Evolutionary conservation across 2,113 vertebrate species (phyloP).

Genomic region (Serinus canaria): DNA sequence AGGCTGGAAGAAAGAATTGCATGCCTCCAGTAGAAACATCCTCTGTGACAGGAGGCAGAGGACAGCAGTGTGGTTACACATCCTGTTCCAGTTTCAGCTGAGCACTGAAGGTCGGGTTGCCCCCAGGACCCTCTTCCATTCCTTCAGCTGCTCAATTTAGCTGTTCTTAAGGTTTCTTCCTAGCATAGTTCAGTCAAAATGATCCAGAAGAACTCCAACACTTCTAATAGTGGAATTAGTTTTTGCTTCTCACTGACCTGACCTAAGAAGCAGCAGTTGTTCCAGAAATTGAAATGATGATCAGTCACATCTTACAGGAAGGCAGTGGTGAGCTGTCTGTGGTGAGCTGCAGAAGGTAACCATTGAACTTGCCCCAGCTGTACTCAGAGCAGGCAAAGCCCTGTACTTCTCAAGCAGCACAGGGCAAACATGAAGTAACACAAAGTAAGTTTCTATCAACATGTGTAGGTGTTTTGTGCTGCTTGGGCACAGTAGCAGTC

Average conservation of each 20-base stretch:
- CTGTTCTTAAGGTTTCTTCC: not conserved
- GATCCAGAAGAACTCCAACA: not conserved
- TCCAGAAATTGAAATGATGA: not conserved
- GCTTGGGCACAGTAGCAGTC: not conserved
- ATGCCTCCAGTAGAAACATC: not conserved
- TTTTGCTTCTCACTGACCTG: not conserved
- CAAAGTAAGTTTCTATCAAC: not conserved
- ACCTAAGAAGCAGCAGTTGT: not conserved
- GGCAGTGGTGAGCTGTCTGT: not conserved
- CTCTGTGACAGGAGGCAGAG: not conserved
- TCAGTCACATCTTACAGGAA: not conserved
- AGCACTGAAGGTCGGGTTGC: not conserved
- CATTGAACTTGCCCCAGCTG: not conserved
- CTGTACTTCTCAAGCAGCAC: not conserved
- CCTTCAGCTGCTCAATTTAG: not conserved
- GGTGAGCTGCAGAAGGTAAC: not conserved
- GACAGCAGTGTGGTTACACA: not conserved
- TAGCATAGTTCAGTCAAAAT: not conserved
- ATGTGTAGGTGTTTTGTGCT: not conserved
- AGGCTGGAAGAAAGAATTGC: not conserved
- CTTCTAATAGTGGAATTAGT: not conserved
- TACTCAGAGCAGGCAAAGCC: not conserved
- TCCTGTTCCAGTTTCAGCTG: not conserved
- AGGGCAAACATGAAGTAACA: not conserved
- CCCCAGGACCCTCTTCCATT: not conserved